phyloP scores from a whole-genome alignment of 1,140 invertebrate genomes.

The Megalonaias nervosa region DNA sequence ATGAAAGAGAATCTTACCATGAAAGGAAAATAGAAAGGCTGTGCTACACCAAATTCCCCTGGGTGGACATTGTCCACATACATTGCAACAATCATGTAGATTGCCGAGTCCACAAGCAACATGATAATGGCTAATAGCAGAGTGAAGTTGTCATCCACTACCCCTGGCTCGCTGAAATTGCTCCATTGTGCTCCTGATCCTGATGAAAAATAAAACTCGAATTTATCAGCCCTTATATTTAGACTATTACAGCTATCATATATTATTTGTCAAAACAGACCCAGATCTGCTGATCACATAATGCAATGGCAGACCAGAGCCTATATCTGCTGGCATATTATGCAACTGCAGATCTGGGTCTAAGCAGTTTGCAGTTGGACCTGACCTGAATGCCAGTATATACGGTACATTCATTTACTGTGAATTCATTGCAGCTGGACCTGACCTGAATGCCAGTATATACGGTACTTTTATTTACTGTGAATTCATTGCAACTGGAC shows the following conservation, averaged over 20 bases:
- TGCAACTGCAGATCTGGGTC: too few relatives aligned
- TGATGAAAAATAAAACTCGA: slow-evolving; percentile 2
- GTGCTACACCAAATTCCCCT: slow-evolving; percentile 69
- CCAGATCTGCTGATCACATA: background rate
- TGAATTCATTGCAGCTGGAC: too few relatives aligned
- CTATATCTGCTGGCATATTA: too few relatives aligned
- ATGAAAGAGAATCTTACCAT: slow-evolving; percentile 69
- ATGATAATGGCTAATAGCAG: slow-evolving; percentile 67
- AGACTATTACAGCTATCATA: background rate
- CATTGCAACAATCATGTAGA: slow-evolving; percentile 73
- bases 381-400: too few relatives aligned
- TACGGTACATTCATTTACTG: too few relatives aligned
- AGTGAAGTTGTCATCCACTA: slow-evolving; percentile 66
- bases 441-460: too few relatives aligned
- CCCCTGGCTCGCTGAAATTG: slow-evolving; percentile 50
- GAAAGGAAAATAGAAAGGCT: slow-evolving; percentile 68
- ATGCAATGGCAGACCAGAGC: too few relatives aligned
- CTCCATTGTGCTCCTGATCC: slow-evolving; percentile 57
- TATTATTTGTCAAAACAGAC: too few relatives aligned
- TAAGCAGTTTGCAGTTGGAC: too few relatives aligned
- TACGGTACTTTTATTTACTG: too few relatives aligned
- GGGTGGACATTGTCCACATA: slow-evolving; percentile 78
- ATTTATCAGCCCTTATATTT: background rate
- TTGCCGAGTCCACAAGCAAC: slow-evolving; percentile 73
- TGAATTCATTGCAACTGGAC: too few relatives aligned